A percentile compares a stretch with the other conserved stretches of the same genome.
These are phyloP conservation scores for Lampris megalopsis DNA, from an alignment of 2,113 vertebrate genomes.

Conservation along the genomic window DNA sequence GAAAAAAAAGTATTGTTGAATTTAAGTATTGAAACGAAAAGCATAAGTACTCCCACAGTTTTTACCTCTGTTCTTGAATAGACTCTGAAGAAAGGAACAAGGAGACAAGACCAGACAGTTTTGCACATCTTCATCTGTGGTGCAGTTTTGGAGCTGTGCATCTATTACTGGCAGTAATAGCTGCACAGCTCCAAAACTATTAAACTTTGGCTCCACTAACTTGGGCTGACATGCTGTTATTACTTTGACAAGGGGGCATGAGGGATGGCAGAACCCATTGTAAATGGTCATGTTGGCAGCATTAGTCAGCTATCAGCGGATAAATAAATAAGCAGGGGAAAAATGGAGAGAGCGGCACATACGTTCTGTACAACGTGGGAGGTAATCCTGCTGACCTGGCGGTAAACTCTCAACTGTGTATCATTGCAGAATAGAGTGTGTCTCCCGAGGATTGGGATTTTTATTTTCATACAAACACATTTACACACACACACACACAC, in stretches of 20 bases:
- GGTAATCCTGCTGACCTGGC: slow-evolving; percentile 28
- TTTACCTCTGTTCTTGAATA: background rate
- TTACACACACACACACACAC: background rate
- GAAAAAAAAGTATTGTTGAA: too few species aligned
- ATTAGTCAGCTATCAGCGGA: slow-evolving; percentile 32
- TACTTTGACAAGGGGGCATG: slow-evolving; percentile 12
- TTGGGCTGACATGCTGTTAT: slow-evolving; percentile 22
- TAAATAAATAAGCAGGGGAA: slow-evolving; percentile 39
- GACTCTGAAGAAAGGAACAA: background rate
- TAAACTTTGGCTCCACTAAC: too few species aligned
- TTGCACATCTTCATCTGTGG: slow-evolving; percentile 1
- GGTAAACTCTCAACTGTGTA: slow-evolving; percentile 18
- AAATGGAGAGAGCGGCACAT: background rate
- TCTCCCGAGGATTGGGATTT: slow-evolving; percentile 33
- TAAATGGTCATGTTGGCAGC: slow-evolving; percentile 29
- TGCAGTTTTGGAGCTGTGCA: slow-evolving; percentile 4
- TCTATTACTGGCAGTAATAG: background rate
- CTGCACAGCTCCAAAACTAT: slow-evolving; percentile 15
- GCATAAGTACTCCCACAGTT: background rate
- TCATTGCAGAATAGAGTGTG: slow-evolving; percentile 28
- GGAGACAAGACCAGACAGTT: background rate
- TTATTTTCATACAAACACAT: slow-evolving; percentile 1
- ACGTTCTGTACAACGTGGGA: background rate
- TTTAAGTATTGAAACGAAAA: background rate
- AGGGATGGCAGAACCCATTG: slow-evolving; percentile 27